These are phyloP conservation scores for Scartelaos histophorus DNA, from an alignment of 2,113 vertebrate species.

Conservation along the genomic window DNA sequence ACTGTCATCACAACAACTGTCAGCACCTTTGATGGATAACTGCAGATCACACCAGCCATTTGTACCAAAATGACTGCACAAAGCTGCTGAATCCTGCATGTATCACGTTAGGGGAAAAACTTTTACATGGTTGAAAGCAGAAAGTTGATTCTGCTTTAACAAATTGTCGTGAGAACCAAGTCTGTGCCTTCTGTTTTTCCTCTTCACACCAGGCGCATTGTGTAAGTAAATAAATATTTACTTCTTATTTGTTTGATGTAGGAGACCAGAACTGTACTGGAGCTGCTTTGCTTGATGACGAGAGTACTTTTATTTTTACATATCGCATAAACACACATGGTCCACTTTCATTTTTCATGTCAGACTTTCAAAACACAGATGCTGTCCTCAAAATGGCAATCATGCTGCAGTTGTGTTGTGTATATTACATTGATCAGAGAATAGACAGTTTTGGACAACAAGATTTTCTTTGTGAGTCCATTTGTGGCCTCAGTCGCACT, in stretches of 20 bases:
- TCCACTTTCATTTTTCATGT: not conserved
- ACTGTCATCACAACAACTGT: too few species aligned
- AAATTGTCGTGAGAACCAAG: slow-evolving; percentile 2
- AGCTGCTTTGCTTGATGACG: not conserved
- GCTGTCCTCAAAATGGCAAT: slow-evolving; percentile 1
- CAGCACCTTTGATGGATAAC: too few species aligned
- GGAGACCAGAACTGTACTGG: not conserved
- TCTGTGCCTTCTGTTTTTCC: not conserved
- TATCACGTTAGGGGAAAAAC: too few species aligned
- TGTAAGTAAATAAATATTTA: slow-evolving; percentile 3
- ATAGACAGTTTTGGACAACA: not conserved
- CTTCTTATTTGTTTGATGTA: not conserved
- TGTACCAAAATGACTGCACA: too few species aligned
- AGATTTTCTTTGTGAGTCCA: not conserved
- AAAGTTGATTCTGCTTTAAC: not conserved
- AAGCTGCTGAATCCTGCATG: too few species aligned
- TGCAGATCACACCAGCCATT: too few species aligned
- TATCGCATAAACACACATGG: slow-evolving; percentile 1
- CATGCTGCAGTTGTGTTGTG: not conserved
- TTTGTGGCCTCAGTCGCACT: not conserved
- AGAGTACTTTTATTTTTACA: slow-evolving; percentile 9
- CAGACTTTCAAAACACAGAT: slow-evolving; percentile 6
- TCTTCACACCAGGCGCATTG: not conserved
- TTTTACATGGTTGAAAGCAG: too few species aligned
- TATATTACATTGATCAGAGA: not conserved